phyloP scores from a whole-genome alignment of 2,888 invertebrate genomes.

The Tridacna gigas region DNA sequence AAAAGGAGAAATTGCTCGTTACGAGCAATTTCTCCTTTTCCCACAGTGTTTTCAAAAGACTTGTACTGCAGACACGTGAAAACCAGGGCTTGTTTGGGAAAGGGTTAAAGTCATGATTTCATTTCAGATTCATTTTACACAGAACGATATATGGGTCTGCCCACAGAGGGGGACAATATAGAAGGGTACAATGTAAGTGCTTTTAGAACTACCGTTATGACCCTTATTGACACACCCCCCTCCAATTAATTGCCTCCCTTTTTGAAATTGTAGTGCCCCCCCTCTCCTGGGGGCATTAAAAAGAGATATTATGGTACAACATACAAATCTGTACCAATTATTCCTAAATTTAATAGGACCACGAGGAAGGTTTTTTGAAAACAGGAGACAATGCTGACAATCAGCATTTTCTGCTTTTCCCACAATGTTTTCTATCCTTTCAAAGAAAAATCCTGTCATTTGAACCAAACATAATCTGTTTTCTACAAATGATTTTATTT shows the following conservation, averaged over 20 bases:
- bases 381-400: background rate
- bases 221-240: too few species aligned
- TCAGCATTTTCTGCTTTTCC: background rate
- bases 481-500: too few species aligned
- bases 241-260: too few species aligned
- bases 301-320: too few species aligned
- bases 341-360: too few species aligned
- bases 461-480: too few species aligned
- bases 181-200: conserved; percentile 92
- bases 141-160: conserved; percentile 97
- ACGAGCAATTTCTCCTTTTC: background rate
- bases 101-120: background rate
- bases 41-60: background rate
- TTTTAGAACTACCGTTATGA: background rate
- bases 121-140: conserved; percentile 96
- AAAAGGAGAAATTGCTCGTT: conserved; percentile 7
- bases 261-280: too few species aligned
- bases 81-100: background rate
- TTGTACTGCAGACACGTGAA: background rate
- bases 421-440: background rate
- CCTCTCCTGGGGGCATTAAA: too few species aligned
- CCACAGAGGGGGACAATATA: conserved; percentile 95
- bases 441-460: too few species aligned
- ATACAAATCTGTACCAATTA: too few species aligned
- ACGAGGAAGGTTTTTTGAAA: background rate